Base-by-base conservation (phyloP, 2,113 vertebrate genomes). In the Heterocephalus glaber region DNA sequence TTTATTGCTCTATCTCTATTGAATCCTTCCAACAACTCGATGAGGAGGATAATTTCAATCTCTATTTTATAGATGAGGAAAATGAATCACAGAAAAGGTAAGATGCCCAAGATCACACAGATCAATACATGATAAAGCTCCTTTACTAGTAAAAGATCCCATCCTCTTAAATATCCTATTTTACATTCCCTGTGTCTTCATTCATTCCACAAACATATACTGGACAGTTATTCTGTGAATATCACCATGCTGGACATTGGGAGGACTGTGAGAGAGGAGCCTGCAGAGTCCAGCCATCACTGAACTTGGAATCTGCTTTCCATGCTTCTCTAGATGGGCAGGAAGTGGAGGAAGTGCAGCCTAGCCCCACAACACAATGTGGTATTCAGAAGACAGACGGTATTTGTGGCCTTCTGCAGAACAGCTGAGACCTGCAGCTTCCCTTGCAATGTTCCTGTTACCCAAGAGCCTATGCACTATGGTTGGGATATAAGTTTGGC, bases 221-320 rank as follows among this genome's bases (percentile, higher is more conserved):
- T 28, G 41, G 87, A 30, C 12, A 65, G 33, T 12, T 76, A 10
- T 35, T 65, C 16, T 2, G 2, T 4, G 56, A 6, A 10, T 41
- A 49, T 49, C 20, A 24, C 3, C 77, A 17, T 11, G 1, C 22
- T 13, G 16, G 65, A 12, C 44, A 30, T 19, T 11, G 70, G 24
- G 33, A 68, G n/a, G 20, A 28, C 9, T 0, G 0, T 17, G 17
- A 38, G 9, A 38, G 5, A 72, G 12, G 12, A 2, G 17, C 2
- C 7, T 54, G 7, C 22, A 80, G 4, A 19, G 54, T 54, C 54
- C 35, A 58, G 35, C 16, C 63, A 61, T 70, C 65, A 3, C 0
- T 56, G 54, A 91, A 83, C 44, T 58, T 89, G 52, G 8, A 33
- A 47, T 92, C 11, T 68, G 16, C 30, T 63, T 81, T 24, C 49